Evolutionary conservation across 2,888 invertebrate genomes (phyloP).

Genomic region (Trypoxylon attenuatum): DNA sequence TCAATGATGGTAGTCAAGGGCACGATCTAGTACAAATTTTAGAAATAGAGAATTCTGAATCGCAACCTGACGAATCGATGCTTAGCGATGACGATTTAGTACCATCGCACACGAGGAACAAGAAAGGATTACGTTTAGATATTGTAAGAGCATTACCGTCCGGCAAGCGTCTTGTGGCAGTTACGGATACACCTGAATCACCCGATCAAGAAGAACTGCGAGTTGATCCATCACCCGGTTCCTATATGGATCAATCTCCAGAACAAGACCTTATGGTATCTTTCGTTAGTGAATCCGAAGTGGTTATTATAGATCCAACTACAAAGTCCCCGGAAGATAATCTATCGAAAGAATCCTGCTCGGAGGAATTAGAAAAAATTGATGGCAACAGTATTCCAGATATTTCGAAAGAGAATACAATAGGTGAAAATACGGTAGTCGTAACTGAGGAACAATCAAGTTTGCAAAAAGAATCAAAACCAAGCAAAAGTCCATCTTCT

Average conservation of each 20-base stretch:
- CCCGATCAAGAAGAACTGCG: conserved; percentile 76
- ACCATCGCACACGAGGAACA: conserved; percentile 60
- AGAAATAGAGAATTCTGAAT: conserved; percentile 67
- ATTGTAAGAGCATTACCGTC: conserved; percentile 72
- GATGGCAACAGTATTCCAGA: conserved; percentile 29
- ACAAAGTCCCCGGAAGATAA: conserved; percentile 80
- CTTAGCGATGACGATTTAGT: conserved; percentile 67
- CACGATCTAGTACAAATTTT: conserved; percentile 72
- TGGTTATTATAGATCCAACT: conserved; percentile 79
- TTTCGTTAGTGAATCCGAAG: conserved; percentile 77
- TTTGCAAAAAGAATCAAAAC: conserved; percentile 52
- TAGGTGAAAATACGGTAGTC: conserved; percentile 41
- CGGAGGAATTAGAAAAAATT: conserved; percentile 52
- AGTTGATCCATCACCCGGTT: conserved; percentile 74
- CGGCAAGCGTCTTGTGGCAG: conserved; percentile 72
- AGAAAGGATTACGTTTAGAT: conserved; percentile 64
- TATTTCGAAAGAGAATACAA: conserved; percentile 53
- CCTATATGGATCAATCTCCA: conserved; percentile 68
- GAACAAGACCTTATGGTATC: conserved; percentile 75
- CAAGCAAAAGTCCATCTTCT: conserved; percentile 38
- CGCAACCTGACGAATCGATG: conserved; percentile 59
- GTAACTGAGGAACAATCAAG: conserved; percentile 48
- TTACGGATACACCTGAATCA: conserved; percentile 76
- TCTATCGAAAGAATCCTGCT: conserved; percentile 75
- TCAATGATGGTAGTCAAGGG: conserved; percentile 67